phyloP scores from a whole-genome alignment of 2,888 invertebrate genomes.

The Hanleya hanleyi region DNA sequence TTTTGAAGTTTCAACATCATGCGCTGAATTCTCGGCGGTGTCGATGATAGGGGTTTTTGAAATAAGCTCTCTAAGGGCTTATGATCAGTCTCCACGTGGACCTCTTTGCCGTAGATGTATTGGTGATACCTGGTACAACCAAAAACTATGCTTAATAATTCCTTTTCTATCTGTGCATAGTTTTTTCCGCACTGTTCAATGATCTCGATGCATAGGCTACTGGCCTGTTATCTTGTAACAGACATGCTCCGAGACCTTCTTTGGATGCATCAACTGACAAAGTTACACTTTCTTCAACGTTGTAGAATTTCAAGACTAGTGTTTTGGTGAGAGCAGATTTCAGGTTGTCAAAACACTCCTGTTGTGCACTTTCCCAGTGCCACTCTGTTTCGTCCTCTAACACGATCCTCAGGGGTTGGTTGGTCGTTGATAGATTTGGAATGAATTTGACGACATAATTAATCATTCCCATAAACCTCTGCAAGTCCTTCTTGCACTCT shows the following conservation, averaged over 20 bases:
- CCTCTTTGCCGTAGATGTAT: constrained; percentile 5
- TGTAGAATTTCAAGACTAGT: neutral
- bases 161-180: constrained; percentile 16
- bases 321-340: neutral
- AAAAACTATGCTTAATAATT: constrained; percentile 11
- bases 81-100: constrained; percentile 11
- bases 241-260: neutral
- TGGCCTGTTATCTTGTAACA: neutral
- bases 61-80: constrained; percentile 14
- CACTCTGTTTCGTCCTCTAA: neutral
- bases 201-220: constrained; percentile 10
- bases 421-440: neutral
- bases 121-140: neutral
- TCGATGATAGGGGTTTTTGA: neutral
- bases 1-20: constrained; percentile 7
- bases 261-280: neutral
- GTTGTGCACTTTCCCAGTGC: neutral
- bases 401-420: neutral
- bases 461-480: neutral
- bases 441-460: neutral
- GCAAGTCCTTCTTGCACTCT: constrained; percentile 4
- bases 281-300: neutral
- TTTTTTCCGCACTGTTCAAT: neutral
- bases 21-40: constrained; percentile 9
- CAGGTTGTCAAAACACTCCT: neutral